Percentiles rank a stretch among this genome's conserved stretches.
These are phyloP conservation scores for Leucoraja ocellata DNA, from an alignment of 2,797 vertebrate genomes.

Conservation along the genomic window DNA sequence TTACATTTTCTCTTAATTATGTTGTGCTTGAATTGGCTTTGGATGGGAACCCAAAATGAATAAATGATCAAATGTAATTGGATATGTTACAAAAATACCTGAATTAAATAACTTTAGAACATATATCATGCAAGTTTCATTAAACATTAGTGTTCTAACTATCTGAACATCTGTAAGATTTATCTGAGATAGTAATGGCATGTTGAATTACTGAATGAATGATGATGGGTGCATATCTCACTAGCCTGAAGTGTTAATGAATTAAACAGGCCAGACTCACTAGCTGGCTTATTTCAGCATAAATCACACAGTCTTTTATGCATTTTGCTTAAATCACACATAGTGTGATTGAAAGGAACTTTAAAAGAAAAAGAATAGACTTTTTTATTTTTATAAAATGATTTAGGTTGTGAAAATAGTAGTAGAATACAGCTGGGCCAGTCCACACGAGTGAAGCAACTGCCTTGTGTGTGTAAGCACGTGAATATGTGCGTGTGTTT, in stretches of 20 bases:
- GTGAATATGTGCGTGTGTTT: neutral
- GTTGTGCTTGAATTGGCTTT: neutral
- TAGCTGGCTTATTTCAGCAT: neutral
- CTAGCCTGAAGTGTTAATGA: conserved; percentile 28
- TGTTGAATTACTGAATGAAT: neutral
- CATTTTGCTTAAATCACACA: conserved; percentile 25
- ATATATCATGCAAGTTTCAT: neutral
- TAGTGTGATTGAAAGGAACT: conserved; percentile 7
- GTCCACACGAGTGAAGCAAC: neutral
- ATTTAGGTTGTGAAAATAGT: neutral
- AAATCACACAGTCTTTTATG: conserved; percentile 10
- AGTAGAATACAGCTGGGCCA: neutral
- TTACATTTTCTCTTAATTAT: neutral
- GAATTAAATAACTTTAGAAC: conserved; percentile 10
- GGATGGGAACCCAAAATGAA: neutral
- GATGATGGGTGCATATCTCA: conserved; percentile 19
- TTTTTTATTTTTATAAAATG: conserved; percentile 17
- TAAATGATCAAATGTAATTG: neutral
- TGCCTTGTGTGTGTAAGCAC: too few relatives aligned
- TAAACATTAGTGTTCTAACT: conserved; percentile 24
- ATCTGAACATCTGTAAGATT: conserved; percentile 12
- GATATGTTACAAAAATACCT: neutral
- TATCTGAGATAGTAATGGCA: neutral
- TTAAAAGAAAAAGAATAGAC: neutral
- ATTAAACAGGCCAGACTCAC: conserved; percentile 6